phyloP scores from a whole-genome alignment of 2,113 vertebrate genomes.

The Onychorhynchus coronatus region DNA sequence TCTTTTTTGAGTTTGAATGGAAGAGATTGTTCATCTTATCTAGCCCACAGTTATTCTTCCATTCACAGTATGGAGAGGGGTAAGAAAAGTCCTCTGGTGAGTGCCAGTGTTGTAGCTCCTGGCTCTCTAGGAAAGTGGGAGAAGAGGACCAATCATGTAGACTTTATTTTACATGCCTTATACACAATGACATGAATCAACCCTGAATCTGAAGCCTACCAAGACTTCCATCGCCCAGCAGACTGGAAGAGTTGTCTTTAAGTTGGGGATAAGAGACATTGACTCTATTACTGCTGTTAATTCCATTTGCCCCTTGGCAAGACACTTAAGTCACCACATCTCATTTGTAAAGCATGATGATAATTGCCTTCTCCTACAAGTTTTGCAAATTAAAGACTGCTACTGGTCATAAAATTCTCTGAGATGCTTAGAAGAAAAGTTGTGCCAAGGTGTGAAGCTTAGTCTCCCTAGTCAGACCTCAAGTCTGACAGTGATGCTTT shows the following conservation, averaged over 20 bases:
- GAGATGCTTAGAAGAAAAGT: neutral
- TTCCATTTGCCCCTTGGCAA: neutral
- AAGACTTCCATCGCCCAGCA: neutral
- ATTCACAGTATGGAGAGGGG: accelerated
- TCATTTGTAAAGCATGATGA: neutral
- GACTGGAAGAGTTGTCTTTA: neutral
- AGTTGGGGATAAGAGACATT: neutral
- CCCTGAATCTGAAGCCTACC: neutral
- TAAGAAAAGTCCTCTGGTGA: neutral
- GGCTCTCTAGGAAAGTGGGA: neutral
- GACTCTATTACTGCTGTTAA: neutral
- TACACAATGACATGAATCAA: accelerated
- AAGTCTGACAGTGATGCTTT: neutral
- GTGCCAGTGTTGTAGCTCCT: neutral
- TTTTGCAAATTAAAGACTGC: neutral
- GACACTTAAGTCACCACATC: neutral
- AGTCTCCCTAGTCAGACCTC: neutral
- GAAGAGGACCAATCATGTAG: accelerated
- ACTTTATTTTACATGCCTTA: neutral
- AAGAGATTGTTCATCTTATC: neutral
- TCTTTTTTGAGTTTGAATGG: neutral
- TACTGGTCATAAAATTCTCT: neutral
- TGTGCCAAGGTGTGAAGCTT: neutral
- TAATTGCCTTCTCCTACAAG: neutral
- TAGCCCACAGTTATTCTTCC: neutral